Conservation (phyloP, 2,797 vertebrate species). For the Heterohyrax brucei region DNA sequence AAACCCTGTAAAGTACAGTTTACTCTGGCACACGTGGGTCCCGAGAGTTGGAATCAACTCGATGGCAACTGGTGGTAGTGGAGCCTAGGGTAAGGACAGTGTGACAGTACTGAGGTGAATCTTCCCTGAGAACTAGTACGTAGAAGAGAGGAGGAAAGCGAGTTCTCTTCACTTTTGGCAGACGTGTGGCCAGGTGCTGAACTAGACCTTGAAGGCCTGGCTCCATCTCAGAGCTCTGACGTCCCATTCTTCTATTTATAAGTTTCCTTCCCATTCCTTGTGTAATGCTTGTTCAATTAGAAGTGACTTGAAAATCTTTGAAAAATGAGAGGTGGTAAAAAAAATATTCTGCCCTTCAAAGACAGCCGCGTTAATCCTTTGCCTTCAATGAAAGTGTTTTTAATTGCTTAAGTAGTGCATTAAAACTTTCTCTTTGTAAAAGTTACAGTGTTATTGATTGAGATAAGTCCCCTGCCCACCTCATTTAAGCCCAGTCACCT, state of each 20-base stretch:
- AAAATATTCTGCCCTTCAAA: background rate
- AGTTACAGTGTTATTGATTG: background rate
- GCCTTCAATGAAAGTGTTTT: conserved; percentile 23
- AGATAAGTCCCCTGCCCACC: background rate
- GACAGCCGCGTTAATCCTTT: background rate
- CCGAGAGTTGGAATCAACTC: too few relatives aligned
- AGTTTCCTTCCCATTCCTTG: background rate
- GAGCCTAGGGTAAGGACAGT: background rate
- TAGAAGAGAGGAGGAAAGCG: background rate
- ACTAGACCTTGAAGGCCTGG: background rate
- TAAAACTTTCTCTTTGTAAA: background rate
- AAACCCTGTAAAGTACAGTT: background rate
- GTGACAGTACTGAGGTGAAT: background rate
- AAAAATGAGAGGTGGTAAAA: background rate
- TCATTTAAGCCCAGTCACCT: background rate
- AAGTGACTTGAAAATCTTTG: conserved; percentile 12
- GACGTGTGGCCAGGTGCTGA: background rate
- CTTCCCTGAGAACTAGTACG: background rate
- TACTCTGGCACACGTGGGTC: too few relatives aligned
- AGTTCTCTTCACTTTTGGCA: background rate
- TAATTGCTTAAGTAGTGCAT: background rate
- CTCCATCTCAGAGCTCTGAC: background rate
- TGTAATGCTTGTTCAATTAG: conserved; percentile 24
- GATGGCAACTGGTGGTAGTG: too few relatives aligned
- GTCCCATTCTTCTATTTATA: background rate